Evolutionary conservation across 2,888 invertebrate genomes (phyloP).

Genomic region (Malthinus flaveolus): DNA sequence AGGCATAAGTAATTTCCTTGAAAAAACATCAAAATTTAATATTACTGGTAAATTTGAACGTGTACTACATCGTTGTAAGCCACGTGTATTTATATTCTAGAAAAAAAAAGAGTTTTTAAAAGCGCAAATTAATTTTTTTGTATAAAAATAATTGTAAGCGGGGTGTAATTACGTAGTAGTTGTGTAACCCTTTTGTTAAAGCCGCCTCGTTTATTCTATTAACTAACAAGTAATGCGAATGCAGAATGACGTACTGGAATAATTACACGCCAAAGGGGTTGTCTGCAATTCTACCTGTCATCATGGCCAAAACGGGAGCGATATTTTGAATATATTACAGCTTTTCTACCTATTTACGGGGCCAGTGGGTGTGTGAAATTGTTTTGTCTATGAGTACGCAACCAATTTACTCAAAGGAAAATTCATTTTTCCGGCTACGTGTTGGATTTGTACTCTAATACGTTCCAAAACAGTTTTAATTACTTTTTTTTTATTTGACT

Average conservation of each 20-base stretch:
- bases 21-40: constrained; percentile 20
- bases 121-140: constrained; percentile 16
- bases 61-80: constrained; percentile 1
- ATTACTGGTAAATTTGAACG: constrained; percentile 11
- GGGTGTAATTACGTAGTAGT: constrained; percentile 23
- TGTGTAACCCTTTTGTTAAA: constrained; percentile 26
- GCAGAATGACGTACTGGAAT: constrained; percentile 32
- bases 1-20: constrained; percentile 17
- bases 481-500: too few relatives aligned
- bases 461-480: too few relatives aligned
- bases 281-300: constrained; percentile 39
- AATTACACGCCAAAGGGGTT: constrained; percentile 39
- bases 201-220: constrained; percentile 31
- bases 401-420: too few relatives aligned
- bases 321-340: constrained; percentile 34
- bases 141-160: constrained; percentile 23
- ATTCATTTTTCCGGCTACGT: too few relatives aligned
- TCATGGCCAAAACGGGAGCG: constrained; percentile 32
- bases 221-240: constrained; percentile 33
- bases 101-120: constrained; percentile 5
- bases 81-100: neutral
- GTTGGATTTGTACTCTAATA: too few relatives aligned
- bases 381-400: constrained; percentile 1
- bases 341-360: constrained; percentile 12
- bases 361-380: constrained; percentile 9